These are phyloP conservation scores for Salmo trutta DNA, from an alignment of 2,797 vertebrate genomes.

Conservation along the genomic window DNA sequence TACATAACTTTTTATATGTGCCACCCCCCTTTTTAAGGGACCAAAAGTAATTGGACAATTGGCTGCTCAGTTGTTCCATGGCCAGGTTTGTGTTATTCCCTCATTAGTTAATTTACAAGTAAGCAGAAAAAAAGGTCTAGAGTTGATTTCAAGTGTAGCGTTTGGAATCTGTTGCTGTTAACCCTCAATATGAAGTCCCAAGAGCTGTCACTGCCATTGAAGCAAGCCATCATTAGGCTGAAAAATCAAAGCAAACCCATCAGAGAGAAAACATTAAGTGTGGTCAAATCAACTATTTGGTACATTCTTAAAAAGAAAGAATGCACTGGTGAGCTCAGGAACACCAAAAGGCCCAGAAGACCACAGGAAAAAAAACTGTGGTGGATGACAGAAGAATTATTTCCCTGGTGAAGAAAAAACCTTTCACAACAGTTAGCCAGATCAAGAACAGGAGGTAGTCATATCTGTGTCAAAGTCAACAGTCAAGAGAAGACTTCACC, in stretches of 20 bases:
- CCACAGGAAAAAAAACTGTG: slow-evolving; percentile 43
- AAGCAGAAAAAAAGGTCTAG: no score
- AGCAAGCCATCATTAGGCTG: slow-evolving; percentile 37
- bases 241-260: slow-evolving; percentile 31
- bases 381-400: slow-evolving; percentile 36
- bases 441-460: slow-evolving; percentile 11
- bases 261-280: slow-evolving; percentile 29
- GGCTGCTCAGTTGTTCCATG: no score
- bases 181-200: slow-evolving; percentile 29
- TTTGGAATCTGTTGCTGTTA: slow-evolving; percentile 15
- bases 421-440: slow-evolving; percentile 30
- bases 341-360: slow-evolving; percentile 37
- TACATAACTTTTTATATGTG: no score
- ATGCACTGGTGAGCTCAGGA: slow-evolving; percentile 17
- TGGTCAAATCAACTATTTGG: no score
- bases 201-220: slow-evolving; percentile 29
- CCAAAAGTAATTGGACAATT: no score
- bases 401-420: slow-evolving; percentile 34
- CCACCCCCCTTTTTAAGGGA: no score
- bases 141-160: neutral
- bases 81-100: no score
- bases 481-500: no score
- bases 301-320: no score
- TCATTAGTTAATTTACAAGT: no score
- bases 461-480: no score